Evolutionary conservation across 2,888 invertebrate species (phyloP).

Genomic region (Argyresthia goedartella): DNA sequence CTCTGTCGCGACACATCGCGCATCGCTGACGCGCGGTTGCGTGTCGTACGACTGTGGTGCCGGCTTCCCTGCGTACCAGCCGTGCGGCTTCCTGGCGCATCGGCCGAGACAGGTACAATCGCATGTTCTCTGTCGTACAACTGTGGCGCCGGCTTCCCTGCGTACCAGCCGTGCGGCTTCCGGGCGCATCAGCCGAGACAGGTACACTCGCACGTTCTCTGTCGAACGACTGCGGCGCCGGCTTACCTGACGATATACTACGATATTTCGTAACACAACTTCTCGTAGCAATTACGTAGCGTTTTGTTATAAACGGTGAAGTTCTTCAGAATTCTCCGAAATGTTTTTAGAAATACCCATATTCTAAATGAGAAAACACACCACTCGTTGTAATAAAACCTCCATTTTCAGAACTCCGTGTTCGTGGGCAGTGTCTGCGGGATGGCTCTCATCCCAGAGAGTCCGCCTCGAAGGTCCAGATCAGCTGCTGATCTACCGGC

Average conservation of each 20-base stretch:
- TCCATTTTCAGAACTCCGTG: conserved; percentile 80
- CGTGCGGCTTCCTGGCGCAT: conserved; percentile 52
- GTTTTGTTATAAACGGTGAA: too few relatives aligned
- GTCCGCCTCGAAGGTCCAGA: conserved; percentile 81
- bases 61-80: conserved; percentile 52
- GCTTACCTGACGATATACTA: too few relatives aligned
- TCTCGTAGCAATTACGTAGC: too few relatives aligned
- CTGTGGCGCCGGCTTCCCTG: too few relatives aligned
- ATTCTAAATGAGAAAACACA: too few relatives aligned
- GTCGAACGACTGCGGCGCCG: too few relatives aligned
- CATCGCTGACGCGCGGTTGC: conserved; percentile 79
- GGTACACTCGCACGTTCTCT: conserved; percentile 24
- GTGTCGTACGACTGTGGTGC: conserved; percentile 64
- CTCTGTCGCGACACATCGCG: conserved; percentile 64
- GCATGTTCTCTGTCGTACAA: too few relatives aligned
- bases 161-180: conserved; percentile 20
- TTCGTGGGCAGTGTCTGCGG: conserved; percentile 82
- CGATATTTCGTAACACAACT: too few relatives aligned
- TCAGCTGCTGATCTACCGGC: conserved; percentile 89
- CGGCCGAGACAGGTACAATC: conserved; percentile 54
- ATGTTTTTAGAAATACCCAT: too few relatives aligned
- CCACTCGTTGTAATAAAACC: background rate
- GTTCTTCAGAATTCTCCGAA: too few relatives aligned
- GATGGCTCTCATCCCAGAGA: conserved; percentile 76
- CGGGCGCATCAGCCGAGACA: conserved; percentile 55